Percentiles rank a stretch among this genome's conserved stretches.
Conservation (phyloP, 2,113 vertebrate species). For the Podarcis cretensis region DNA sequence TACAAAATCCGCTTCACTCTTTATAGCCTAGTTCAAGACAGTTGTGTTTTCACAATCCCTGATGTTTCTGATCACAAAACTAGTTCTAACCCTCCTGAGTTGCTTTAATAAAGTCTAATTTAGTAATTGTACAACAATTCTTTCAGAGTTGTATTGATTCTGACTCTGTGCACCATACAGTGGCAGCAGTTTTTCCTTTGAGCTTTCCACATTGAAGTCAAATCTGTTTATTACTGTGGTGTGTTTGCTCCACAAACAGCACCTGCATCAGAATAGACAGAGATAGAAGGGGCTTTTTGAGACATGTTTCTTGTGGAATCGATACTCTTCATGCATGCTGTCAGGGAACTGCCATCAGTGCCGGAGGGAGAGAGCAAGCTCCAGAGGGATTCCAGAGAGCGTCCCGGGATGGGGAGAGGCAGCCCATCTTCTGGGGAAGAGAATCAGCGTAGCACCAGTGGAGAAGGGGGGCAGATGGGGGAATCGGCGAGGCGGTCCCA, state of each 20-base stretch:
- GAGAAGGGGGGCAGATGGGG: too few species aligned
- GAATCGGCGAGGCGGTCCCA: too few species aligned
- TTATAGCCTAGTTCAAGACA: neutral
- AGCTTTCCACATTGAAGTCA: constrained; percentile 38
- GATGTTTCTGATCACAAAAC: neutral
- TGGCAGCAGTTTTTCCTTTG: constrained; percentile 44
- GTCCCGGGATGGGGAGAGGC: too few species aligned
- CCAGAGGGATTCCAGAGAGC: too few species aligned
- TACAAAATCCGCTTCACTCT: neutral
- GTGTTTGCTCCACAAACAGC: neutral
- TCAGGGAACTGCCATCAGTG: too few species aligned
- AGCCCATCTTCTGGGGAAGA: too few species aligned
- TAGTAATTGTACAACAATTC: neutral
- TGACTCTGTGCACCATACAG: neutral
- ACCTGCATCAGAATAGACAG: neutral
- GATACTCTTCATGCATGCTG: too few species aligned
- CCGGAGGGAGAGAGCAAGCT: too few species aligned
- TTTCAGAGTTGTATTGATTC: neutral
- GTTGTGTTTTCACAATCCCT: neutral
- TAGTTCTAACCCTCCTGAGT: neutral
- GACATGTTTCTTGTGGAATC: too few species aligned
- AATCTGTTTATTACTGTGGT: constrained; percentile 3
- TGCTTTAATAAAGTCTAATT: neutral
- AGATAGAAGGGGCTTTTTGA: too few species aligned
- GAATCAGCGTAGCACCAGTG: too few species aligned